Evolutionary conservation across 2,888 invertebrate species (phyloP).

Genomic region (Hirtodrosophila duncani): DNA sequence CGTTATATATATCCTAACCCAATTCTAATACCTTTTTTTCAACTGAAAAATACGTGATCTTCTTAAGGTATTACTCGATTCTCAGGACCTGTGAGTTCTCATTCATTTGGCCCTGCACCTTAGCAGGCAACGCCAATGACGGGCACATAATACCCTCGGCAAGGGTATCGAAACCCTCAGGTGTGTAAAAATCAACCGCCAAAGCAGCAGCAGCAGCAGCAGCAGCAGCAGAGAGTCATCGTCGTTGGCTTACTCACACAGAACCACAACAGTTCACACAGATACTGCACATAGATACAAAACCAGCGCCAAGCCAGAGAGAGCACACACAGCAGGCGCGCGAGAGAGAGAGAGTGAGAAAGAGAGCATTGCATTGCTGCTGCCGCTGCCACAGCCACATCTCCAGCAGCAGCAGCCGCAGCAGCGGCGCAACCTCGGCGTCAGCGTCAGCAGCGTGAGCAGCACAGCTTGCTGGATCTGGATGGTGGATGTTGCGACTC

Average conservation of each 20-base stretch:
- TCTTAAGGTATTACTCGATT: too few relatives aligned
- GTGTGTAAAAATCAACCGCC: slow-evolving; percentile 73
- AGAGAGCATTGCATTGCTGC: slow-evolving; percentile 14
- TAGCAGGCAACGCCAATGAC: too few relatives aligned
- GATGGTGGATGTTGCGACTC: slow-evolving; percentile 27
- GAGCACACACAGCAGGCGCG: slow-evolving; percentile 3
- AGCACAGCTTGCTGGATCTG: slow-evolving; percentile 18
- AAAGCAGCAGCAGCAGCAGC: slow-evolving; percentile 39
- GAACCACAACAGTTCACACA: slow-evolving; percentile 18
- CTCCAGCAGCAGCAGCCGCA: slow-evolving; percentile 31
- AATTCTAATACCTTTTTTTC: too few relatives aligned
- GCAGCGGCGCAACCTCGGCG: slow-evolving; percentile 39
- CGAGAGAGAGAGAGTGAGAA: slow-evolving; percentile 9
- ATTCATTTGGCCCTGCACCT: too few relatives aligned
- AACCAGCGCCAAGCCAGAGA: slow-evolving; percentile 2
- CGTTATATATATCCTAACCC: too few relatives aligned
- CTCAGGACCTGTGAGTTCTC: too few relatives aligned
- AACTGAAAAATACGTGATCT: too few relatives aligned
- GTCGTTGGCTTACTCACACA: slow-evolving; percentile 10
- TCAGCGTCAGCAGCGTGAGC: slow-evolving; percentile 11
- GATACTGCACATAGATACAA: slow-evolving; percentile 53
- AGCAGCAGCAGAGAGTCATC: slow-evolving; percentile 1
- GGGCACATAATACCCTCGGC: too few relatives aligned
- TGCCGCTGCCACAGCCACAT: slow-evolving; percentile 38
- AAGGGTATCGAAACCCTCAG: slow-evolving; percentile 38